A percentile compares a stretch with the other conserved stretches of the same genome.
These are phyloP conservation scores for Loris lydekkerianus DNA, from an alignment of 2,797 vertebrate species.

Conservation along the genomic window DNA sequence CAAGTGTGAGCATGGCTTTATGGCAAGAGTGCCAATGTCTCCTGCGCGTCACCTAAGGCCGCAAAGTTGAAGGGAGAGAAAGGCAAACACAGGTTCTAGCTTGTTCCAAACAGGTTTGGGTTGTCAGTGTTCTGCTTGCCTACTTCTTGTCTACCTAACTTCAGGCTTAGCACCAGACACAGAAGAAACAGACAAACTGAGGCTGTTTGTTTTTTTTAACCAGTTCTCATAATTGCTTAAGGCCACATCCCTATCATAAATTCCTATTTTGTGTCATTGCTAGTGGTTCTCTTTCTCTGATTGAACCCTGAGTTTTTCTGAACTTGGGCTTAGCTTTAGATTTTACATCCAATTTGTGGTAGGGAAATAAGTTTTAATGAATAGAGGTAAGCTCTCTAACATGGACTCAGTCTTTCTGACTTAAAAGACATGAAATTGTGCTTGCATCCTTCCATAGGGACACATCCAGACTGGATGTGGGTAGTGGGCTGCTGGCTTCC, in stretches of 20 bases:
- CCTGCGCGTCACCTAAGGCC: background rate
- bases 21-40: background rate
- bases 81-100: background rate
- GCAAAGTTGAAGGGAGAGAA: background rate
- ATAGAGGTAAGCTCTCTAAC: constrained; percentile 3
- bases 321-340: constrained; percentile 5
- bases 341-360: background rate
- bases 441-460: background rate
- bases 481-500: background rate
- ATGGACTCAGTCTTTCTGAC: constrained; percentile 2
- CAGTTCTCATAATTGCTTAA: background rate
- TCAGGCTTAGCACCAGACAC: background rate
- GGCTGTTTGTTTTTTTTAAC: background rate
- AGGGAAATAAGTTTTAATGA: constrained; percentile 51
- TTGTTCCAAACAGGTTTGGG: background rate
- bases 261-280: background rate
- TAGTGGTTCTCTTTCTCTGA: constrained; percentile 34
- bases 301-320: constrained; percentile 36
- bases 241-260: background rate
- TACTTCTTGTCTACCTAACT: background rate
- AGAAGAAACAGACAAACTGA: constrained; percentile 23
- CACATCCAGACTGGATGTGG: background rate
- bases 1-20: constrained; percentile 1
- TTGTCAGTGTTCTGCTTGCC: background rate
- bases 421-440: constrained; percentile 7